A percentile compares a stretch with the other conserved stretches of the same genome.
phyloP scores from a whole-genome alignment of 2,113 vertebrate genomes.

The Tychaedon coryphoeus region DNA sequence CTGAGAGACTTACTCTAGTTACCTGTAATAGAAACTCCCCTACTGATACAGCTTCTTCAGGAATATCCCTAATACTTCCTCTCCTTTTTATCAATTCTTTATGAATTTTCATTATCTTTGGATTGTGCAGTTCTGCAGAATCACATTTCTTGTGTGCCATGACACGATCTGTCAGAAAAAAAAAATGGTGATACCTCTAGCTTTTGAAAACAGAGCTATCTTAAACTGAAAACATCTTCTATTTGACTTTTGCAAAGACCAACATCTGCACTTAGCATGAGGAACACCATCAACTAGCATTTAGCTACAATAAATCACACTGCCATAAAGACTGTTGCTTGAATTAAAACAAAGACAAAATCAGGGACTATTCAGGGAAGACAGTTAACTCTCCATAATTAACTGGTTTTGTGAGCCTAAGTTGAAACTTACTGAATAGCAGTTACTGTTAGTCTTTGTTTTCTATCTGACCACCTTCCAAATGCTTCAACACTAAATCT shows the following conservation, averaged over 20 bases:
- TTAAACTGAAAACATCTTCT: background rate
- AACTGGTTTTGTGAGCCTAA: background rate
- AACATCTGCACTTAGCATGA: background rate
- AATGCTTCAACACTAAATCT: background rate
- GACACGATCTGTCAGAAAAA: background rate
- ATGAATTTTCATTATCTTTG: slow-evolving; percentile 46
- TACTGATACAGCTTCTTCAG: slow-evolving; percentile 42
- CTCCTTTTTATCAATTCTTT: slow-evolving; percentile 47
- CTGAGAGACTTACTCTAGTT: slow-evolving; percentile 44
- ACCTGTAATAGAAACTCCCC: slow-evolving; percentile 62
- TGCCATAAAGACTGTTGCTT: background rate
- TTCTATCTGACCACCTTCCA: background rate
- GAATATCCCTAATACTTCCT: slow-evolving; percentile 24
- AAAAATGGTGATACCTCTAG: background rate
- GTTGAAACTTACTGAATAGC: background rate
- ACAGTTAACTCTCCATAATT: background rate
- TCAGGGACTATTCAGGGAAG: background rate
- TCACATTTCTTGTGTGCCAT: background rate
- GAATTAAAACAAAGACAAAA: slow-evolving; percentile 6
- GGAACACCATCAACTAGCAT: background rate
- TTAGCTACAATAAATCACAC: background rate
- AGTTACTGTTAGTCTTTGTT: background rate
- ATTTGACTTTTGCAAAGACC: background rate
- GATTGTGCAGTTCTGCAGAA: background rate
- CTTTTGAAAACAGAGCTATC: background rate